Evolutionary conservation across 1,140 invertebrate genomes (phyloP).

Genomic region (Cheumatopsyche charites): DNA sequence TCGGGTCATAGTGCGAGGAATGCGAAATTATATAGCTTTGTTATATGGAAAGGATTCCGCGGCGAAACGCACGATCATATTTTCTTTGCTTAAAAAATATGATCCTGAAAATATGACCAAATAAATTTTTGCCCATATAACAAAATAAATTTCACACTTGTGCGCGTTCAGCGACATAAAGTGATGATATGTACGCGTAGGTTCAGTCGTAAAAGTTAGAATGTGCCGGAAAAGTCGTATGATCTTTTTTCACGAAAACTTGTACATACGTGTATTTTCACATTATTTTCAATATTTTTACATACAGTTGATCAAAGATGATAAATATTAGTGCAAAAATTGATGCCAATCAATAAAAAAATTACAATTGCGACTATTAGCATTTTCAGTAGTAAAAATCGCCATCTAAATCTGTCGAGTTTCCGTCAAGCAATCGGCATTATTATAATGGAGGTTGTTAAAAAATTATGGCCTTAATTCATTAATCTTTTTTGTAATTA

Average conservation of each 20-base stretch:
- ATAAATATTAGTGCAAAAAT: constrained; percentile 6
- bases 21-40: constrained; percentile 12
- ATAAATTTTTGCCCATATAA: constrained; percentile 24
- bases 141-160: constrained; percentile 28
- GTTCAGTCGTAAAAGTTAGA: constrained; percentile 26
- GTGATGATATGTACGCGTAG: constrained; percentile 26
- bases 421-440: background rate
- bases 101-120: constrained; percentile 22
- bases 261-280: background rate
- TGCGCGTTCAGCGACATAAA: constrained; percentile 26
- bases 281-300: background rate
- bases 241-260: constrained; percentile 1
- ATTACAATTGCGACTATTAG: constrained; percentile 9
- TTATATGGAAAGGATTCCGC: background rate
- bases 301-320: background rate
- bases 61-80: background rate
- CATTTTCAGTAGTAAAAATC: constrained; percentile 24
- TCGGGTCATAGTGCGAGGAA: background rate
- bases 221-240: constrained; percentile 10
- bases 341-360: constrained; percentile 5
- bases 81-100: constrained; percentile 21
- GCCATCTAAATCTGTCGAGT: background rate
- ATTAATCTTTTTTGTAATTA: constrained; percentile 45
- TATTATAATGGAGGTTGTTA: constrained; percentile 19
- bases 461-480: constrained; percentile 33